phyloP scores from a whole-genome alignment of 2,797 vertebrate genomes.

The Enteromius paludinosus region DNA sequence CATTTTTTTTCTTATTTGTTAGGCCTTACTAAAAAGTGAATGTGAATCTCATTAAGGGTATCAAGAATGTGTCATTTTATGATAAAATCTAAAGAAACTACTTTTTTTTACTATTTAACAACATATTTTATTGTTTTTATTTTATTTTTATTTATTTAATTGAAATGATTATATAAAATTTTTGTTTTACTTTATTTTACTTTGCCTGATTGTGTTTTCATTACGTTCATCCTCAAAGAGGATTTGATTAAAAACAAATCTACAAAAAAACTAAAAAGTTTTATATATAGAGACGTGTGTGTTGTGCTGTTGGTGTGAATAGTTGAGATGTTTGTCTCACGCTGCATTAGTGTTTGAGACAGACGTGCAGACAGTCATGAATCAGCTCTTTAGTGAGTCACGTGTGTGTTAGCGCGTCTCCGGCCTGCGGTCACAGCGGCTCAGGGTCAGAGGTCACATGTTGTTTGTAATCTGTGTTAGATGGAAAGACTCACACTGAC shows the following conservation, averaged over 20 bases:
- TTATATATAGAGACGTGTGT: too few relatives aligned
- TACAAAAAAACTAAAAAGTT: too few relatives aligned
- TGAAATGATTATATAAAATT: background rate
- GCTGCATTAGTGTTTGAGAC: background rate
- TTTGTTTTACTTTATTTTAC: background rate
- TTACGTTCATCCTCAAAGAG: background rate
- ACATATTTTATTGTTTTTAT: background rate
- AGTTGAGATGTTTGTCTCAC: background rate
- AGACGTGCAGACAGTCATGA: background rate
- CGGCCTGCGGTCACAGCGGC: conserved; percentile 9
- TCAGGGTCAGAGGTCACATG: conserved; percentile 35
- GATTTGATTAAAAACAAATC: too few relatives aligned
- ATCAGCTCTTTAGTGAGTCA: background rate
- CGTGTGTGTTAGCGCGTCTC: conserved; percentile 7
- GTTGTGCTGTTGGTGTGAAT: background rate
- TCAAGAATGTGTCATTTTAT: background rate
- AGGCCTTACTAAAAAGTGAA: background rate
- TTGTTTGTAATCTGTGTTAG: conserved; percentile 22
- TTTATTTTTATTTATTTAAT: background rate
- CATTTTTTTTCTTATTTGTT: background rate
- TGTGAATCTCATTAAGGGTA: background rate
- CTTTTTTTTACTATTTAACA: too few relatives aligned
- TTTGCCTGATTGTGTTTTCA: background rate
- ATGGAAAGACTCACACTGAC: background rate
- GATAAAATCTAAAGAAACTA: too few relatives aligned